A percentile compares a stretch with the other conserved stretches of the same genome.
Evolutionary conservation across 2,888 invertebrate genomes (phyloP).

Genomic region (Archaeoteleia sp.): DNA sequence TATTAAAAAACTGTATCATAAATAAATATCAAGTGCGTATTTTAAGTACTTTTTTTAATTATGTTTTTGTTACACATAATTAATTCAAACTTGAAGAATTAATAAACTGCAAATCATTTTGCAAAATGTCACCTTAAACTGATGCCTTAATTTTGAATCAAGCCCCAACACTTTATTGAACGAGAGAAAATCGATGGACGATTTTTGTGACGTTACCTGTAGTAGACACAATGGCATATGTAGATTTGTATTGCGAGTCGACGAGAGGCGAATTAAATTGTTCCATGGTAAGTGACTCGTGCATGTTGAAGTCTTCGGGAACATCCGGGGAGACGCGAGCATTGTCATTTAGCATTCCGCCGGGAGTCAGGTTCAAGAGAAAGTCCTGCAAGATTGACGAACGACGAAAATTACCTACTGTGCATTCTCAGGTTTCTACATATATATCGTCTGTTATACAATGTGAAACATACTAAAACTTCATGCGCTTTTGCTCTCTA

Average conservation of each 20-base stretch:
- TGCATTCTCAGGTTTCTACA: conserved; percentile 18
- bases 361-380: conserved; percentile 78
- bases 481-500: conserved; percentile 14
- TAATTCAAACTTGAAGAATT: too few relatives aligned
- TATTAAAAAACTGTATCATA: too few relatives aligned
- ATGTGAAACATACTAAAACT: conserved; percentile 27
- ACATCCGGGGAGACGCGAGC: conserved; percentile 67
- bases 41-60: too few relatives aligned
- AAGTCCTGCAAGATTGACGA: conserved; percentile 74
- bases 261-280: conserved; percentile 78
- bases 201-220: conserved; percentile 58
- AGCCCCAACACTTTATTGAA: too few relatives aligned
- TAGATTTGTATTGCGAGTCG: conserved; percentile 76
- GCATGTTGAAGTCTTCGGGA: conserved; percentile 69
- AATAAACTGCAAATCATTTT: too few relatives aligned
- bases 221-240: conserved; percentile 75
- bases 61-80: too few relatives aligned
- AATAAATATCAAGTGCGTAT: too few relatives aligned
- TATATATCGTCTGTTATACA: conserved; percentile 29
- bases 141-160: too few relatives aligned
- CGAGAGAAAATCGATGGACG: too few relatives aligned
- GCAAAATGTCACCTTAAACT: too few relatives aligned
- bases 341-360: conserved; percentile 72
- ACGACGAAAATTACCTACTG: conserved; percentile 36
- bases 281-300: conserved; percentile 74